Percentiles rank a stretch among this genome's conserved stretches.
These are phyloP conservation scores for Hylaea fasciaria DNA, from an alignment of 2,888 invertebrate species.

Conservation along the genomic window DNA sequence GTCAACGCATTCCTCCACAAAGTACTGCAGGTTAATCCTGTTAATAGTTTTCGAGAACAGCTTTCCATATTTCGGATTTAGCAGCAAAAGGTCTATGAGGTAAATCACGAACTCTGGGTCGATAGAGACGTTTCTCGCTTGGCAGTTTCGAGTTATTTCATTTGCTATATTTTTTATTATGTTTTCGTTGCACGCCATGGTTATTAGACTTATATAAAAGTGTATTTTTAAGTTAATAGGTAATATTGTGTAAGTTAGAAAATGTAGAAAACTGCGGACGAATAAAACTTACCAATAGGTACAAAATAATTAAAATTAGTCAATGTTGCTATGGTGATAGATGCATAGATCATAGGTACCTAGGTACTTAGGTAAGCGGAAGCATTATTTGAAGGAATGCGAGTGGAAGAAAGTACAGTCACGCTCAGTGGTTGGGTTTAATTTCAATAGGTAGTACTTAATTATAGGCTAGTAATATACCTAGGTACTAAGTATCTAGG, in stretches of 20 bases:
- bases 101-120: conserved; percentile 82
- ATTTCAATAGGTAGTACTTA: no score
- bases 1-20: conserved; percentile 80
- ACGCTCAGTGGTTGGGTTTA: no score
- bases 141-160: conserved; percentile 84
- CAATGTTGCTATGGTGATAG: conserved; percentile 19
- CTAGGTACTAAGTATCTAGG: no score
- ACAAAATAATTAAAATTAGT: not conserved
- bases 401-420: no score
- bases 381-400: no score
- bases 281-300: no score
- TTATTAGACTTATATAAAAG: conserved; percentile 21
- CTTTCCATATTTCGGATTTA: conserved; percentile 85
- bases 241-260: no score
- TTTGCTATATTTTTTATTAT: conserved; percentile 84
- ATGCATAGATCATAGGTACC: no score
- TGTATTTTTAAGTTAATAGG: no score
- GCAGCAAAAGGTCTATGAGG: conserved; percentile 78
- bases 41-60: conserved; percentile 74
- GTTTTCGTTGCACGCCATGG: conserved; percentile 78
- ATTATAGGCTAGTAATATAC: no score
- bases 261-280: not conserved
- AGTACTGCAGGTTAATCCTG: conserved; percentile 79
- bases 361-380: no score
- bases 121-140: conserved; percentile 65